Conservation (phyloP, 2,113 vertebrate genomes). For the Psophia crepitans region DNA sequence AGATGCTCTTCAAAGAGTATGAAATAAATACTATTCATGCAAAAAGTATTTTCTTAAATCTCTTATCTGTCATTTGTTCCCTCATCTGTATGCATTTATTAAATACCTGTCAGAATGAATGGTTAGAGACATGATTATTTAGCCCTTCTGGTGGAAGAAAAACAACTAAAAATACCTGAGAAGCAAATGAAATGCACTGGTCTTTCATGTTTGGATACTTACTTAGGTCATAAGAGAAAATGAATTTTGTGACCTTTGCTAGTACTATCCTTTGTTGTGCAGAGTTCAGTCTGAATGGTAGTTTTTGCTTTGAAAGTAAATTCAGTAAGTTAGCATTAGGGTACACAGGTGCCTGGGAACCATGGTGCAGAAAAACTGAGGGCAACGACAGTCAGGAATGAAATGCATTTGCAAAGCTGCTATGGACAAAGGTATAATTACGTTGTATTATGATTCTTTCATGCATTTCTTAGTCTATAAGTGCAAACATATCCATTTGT, state of each 20-base stretch:
- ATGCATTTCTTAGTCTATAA: not conserved
- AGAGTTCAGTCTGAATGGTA: not conserved
- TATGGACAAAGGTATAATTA: not conserved
- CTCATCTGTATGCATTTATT: not conserved
- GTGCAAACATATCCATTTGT: not conserved
- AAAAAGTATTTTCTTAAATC: not conserved
- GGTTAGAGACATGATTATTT: not conserved
- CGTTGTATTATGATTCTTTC: not conserved
- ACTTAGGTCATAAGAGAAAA: not conserved
- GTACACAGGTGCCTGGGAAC: not conserved
- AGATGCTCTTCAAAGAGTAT: not conserved
- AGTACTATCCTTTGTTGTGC: not conserved
- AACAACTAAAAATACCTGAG: not conserved
- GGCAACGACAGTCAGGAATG: not conserved
- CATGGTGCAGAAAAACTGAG: not conserved
- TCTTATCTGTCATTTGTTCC: not conserved
- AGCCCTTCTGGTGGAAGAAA: not conserved
- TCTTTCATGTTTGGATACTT: not conserved
- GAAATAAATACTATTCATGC: not conserved
- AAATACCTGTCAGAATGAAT: not conserved
- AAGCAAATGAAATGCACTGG: not conserved
- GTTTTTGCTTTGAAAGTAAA: not conserved
- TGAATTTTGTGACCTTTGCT: not conserved
- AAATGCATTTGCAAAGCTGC: not conserved
- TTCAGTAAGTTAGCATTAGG: not conserved